Base-by-base conservation (phyloP, 2,113 vertebrate genomes). In the Calypte anna region DNA sequence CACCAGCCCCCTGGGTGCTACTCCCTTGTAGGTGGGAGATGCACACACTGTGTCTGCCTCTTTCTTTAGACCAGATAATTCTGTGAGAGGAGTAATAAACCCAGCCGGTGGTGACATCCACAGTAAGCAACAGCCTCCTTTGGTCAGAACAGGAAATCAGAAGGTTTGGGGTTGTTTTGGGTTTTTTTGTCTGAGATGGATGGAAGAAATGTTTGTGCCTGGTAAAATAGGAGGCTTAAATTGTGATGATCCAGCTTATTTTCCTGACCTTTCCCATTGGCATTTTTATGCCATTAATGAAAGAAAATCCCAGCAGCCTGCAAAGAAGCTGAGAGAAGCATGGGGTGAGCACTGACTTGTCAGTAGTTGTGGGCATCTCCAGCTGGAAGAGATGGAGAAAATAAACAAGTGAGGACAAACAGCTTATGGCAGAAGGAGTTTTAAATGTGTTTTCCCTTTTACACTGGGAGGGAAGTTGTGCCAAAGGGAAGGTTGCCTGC, bases 351-450 rank as follows among this genome's bases (percentile, higher is more conserved):
- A 40, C 40, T 40, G 40, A 20, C 74, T 82, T 36, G 13, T 66
- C 63, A n/a, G 53, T 61, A 90, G 44, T 30, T 77, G 51, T 19
- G 66, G 63, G 79, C 43, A 69, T 57, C 64, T 93, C 0, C 0
- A 63, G 74, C 84, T 84, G 54, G 69, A 85, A 88, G 54, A 89
- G 70, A 75, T 43, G 50, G 53, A 73, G 46, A 55, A 94, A 93
- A 93, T 83, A 88, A 75, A 75, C 48, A 84, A 94, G 77, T 9
- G 30, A 86, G 62, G 40, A 12, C 75, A 89, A 94, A 69, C 33
- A 92, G 82, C 91, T 94, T 63, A 91, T 79, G 94, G 91, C 89
- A 89, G 73, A 88, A 86, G 23, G 74, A 59, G 68, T 90, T 95
- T 88, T 95, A 75, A 92, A 86, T 93, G 58, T 67, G 31, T 62